phyloP scores from a whole-genome alignment of 2,113 vertebrate species.

The Melospiza melodia region DNA sequence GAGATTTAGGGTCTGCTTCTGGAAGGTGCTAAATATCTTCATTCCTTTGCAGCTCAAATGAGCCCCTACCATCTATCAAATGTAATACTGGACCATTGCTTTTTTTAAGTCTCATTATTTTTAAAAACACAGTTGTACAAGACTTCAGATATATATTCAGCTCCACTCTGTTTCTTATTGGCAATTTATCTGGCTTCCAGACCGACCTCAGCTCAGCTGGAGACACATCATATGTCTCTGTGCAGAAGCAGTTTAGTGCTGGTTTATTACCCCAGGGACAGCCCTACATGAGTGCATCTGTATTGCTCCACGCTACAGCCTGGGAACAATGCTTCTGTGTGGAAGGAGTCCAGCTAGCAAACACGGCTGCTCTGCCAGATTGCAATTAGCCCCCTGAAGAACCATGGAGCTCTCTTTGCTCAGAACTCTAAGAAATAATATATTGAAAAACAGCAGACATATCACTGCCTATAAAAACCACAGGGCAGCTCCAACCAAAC shows the following conservation, averaged over 20 bases:
- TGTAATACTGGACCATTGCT: background rate
- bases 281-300: background rate
- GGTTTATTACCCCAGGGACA: background rate
- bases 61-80: background rate
- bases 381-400: background rate
- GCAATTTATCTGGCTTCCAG: constrained; percentile 17
- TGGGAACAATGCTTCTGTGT: background rate
- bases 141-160: background rate
- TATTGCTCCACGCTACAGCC: background rate
- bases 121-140: background rate
- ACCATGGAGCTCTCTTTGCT: background rate
- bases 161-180: background rate
- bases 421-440: background rate
- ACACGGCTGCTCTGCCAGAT: background rate
- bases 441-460: background rate
- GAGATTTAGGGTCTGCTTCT: background rate
- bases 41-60: background rate
- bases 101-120: background rate
- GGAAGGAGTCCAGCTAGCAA: background rate
- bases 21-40: background rate
- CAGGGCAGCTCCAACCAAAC: background rate
- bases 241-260: background rate
- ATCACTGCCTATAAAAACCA: background rate
- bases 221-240: background rate
- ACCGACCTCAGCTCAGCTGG: background rate